Evolutionary conservation across 2,113 vertebrate species (phyloP), one percentile per base, ranked within the genome.

Genomic region (Morone chrysops): DNA sequence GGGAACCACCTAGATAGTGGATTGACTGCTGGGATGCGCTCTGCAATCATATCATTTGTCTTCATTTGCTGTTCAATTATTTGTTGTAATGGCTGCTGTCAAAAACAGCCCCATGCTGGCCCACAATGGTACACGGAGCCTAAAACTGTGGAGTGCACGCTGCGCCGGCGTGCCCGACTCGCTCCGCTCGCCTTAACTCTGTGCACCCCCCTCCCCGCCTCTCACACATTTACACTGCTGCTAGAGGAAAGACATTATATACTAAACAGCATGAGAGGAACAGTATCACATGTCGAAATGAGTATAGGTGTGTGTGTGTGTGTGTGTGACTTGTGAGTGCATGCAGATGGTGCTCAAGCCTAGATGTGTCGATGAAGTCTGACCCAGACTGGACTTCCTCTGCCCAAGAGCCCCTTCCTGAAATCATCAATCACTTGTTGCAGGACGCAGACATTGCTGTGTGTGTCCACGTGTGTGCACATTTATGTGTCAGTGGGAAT

Each of bases 21-120:
- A 95, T 94, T 93, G 93, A 95, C 92, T 93, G 92, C 93, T 92
- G 90, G 84, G 90, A 90, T 79, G 67, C 69, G 65, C 85, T 41
- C 74, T 63, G 85, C 94, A 91, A 94, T 94, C 93, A 94, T 93
- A 94, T 94, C 93, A 93, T 95, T 95, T 93, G 92, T 96, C 93
- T 95, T 95, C 92, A 95, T 95, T 95, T 95, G 93, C 89, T 85
- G 79, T 93, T 93, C 92, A 93, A 94, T 95, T 94, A 95, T 94
- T 94, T 91, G 88, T 89, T 67, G 86, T 94, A 95, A 95, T 95
- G 89, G 93, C 90, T 91, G 91, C 87, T 92, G 92, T 94, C 94
- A 93, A 85, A 92, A 90, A 83, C 79, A 85, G 77, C 76, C 79
- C 65, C 86, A 87, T 65, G 87, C 86, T 87, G 90, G 76, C 78